These are phyloP conservation scores for Beroe forskalii DNA, from an alignment of 37 sponge, comb jelly and placozoan genomes.

Conservation along the genomic window DNA sequence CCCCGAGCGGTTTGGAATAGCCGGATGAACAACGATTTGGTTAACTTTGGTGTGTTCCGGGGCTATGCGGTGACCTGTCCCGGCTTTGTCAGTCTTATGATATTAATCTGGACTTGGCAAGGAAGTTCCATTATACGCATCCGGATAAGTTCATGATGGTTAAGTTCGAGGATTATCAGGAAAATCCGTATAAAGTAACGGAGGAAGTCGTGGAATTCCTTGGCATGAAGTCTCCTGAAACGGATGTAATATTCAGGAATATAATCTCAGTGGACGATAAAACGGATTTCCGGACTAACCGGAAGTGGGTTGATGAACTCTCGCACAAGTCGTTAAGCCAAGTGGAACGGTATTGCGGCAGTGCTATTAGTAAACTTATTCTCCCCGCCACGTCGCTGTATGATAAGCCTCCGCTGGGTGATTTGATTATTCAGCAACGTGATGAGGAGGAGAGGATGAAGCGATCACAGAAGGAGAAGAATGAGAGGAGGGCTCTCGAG, in stretches of 20 bases:
- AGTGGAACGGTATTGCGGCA: background rate
- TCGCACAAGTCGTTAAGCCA: background rate
- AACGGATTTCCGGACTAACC: background rate
- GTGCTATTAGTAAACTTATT: background rate
- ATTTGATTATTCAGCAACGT: too few species aligned
- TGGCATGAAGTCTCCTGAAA: background rate
- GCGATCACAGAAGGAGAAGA: too few species aligned
- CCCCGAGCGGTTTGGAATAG: slow-evolving; percentile 37
- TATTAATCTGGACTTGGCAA: background rate
- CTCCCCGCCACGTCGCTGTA: too few species aligned
- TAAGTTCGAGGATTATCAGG: slow-evolving; percentile 6
- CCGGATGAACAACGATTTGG: background rate
- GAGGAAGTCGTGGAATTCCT: background rate
- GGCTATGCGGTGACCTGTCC: slow-evolving; percentile 1
- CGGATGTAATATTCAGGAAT: background rate
- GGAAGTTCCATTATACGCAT: background rate
- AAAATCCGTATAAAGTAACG: background rate
- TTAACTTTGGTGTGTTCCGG: slow-evolving; percentile 13
- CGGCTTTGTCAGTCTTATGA: slow-evolving; percentile 26
- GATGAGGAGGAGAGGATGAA: too few species aligned
- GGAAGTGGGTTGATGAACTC: background rate
- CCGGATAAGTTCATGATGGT: background rate
- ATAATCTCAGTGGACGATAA: background rate
- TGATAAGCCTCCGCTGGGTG: too few species aligned
- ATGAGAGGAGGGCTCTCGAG: too few species aligned